phyloP scores from a whole-genome alignment of 2,797 vertebrate species.

The Linurgus olivaceus region DNA sequence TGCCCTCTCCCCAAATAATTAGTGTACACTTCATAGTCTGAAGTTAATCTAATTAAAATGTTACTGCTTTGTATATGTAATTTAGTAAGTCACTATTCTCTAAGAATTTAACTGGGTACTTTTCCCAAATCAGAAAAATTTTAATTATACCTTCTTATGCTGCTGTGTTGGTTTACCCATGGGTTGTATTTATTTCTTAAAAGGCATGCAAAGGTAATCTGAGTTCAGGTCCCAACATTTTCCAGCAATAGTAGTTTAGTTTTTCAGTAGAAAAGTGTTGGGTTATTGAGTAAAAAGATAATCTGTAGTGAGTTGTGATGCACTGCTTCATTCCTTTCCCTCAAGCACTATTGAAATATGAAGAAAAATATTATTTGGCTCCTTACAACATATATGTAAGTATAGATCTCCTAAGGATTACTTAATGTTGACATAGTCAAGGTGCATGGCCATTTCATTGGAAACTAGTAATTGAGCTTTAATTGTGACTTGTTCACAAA shows the following conservation, averaged over 20 bases:
- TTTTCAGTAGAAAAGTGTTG: conserved; percentile 57
- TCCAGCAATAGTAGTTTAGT: conserved; percentile 70
- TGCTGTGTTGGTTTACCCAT: conserved; percentile 70
- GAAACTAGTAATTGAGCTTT: conserved; percentile 70
- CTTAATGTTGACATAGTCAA: conserved; percentile 35
- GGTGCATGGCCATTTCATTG: conserved; percentile 31
- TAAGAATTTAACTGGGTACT: conserved; percentile 43
- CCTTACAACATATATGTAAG: neutral
- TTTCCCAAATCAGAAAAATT: conserved; percentile 43
- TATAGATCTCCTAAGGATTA: conserved; percentile 30
- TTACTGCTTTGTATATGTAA: neutral
- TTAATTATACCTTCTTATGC: conserved; percentile 62
- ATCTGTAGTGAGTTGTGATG: conserved; percentile 69
- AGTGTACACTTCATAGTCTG: neutral
- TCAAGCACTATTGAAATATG: conserved; percentile 69
- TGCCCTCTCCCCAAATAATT: conserved; percentile 1
- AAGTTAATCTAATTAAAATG: neutral
- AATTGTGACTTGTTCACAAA: conserved; percentile 70
- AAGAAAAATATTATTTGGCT: conserved; percentile 49
- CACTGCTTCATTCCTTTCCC: conserved; percentile 71
- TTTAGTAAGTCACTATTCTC: conserved; percentile 33
- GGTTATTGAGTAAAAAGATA: conserved; percentile 60
- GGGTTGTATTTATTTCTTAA: conserved; percentile 72
- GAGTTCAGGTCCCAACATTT: conserved; percentile 67
- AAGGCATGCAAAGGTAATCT: conserved; percentile 66